A percentile compares a stretch with the other conserved stretches of the same genome.
Conservation (phyloP, 2,797 vertebrate species). For the Acrossocheilus wenchowensis region DNA sequence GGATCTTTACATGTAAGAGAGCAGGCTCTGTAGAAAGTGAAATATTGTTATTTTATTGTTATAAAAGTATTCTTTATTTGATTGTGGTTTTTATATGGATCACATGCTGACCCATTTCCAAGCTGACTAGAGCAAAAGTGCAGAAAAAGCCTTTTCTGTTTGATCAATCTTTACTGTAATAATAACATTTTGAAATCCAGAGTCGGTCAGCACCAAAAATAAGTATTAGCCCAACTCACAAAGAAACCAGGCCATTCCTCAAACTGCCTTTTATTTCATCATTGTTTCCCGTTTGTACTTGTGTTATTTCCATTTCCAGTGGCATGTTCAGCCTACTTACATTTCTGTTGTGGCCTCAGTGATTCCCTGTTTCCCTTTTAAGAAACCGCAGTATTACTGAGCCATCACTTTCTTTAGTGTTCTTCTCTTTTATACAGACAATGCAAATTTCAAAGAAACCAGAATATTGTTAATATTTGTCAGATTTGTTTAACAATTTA, state of each 20-base stretch:
- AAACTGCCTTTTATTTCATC: conserved; percentile 48
- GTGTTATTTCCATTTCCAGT: conserved; percentile 34
- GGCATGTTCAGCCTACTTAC: conserved; percentile 10
- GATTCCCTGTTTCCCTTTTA: conserved; percentile 39
- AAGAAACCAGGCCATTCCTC: conserved; percentile 28
- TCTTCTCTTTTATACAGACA: conserved; percentile 50
- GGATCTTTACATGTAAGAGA: not conserved
- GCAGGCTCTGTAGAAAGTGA: not conserved
- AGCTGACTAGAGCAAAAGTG: conserved; percentile 11
- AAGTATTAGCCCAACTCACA: conserved; percentile 24
- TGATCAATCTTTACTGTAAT: conserved; percentile 18
- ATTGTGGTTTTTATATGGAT: not conserved
- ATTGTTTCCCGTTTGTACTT: conserved; percentile 25
- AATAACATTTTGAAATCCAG: not conserved
- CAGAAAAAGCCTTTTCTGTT: conserved; percentile 6
- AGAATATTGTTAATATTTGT: conserved; percentile 39
- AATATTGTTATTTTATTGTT: not conserved
- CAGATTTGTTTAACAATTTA: conserved; percentile 26
- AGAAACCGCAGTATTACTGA: conserved; percentile 44
- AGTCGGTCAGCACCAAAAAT: conserved; percentile 22
- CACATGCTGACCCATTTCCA: not conserved
- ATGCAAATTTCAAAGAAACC: conserved; percentile 47
- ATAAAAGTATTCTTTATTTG: conserved; percentile 3
- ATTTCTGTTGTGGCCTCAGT: conserved; percentile 30
- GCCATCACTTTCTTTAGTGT: conserved; percentile 17